phyloP scores from a whole-genome alignment of 2,797 vertebrate species.

The Salmo trutta region DNA sequence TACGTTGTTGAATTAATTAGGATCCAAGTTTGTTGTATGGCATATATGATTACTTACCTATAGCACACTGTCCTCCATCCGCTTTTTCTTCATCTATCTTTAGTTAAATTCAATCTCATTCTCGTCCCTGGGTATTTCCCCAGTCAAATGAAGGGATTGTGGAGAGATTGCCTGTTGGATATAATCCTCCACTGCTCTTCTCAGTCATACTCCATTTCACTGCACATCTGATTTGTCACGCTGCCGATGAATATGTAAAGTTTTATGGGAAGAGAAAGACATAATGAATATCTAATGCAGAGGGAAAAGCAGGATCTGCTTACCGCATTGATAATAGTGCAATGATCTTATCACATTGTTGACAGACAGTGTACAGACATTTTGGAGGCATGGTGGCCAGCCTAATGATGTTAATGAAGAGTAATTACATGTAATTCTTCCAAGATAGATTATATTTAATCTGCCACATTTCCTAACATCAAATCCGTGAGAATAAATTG shows the following conservation, averaged over 20 bases:
- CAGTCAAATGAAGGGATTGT: slow-evolving; percentile 73
- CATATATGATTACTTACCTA: background rate
- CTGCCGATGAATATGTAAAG: slow-evolving; percentile 74
- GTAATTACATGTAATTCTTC: slow-evolving; percentile 21
- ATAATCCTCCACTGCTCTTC: slow-evolving; percentile 70
- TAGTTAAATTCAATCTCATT: slow-evolving; percentile 71
- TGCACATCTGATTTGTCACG: slow-evolving; percentile 79
- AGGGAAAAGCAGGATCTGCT: background rate
- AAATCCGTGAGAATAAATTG: no score
- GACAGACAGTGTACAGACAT: slow-evolving; percentile 47
- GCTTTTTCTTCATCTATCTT: slow-evolving; percentile 58
- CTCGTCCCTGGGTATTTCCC: slow-evolving; percentile 72
- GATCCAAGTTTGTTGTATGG: background rate
- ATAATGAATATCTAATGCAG: slow-evolving; percentile 72
- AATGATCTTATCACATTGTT: slow-evolving; percentile 63
- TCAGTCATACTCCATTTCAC: slow-evolving; percentile 76
- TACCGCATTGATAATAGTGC: slow-evolving; percentile 59
- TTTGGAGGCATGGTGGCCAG: slow-evolving; percentile 21
- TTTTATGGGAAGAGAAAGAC: slow-evolving; percentile 71
- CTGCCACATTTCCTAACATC: background rate
- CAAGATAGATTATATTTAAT: background rate
- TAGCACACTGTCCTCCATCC: slow-evolving; percentile 31
- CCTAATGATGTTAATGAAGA: background rate
- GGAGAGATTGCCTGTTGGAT: slow-evolving; percentile 68
- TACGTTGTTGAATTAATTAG: background rate